Evolutionary conservation across 2,113 vertebrate genomes (phyloP).

Genomic region (Falco punctatus): DNA sequence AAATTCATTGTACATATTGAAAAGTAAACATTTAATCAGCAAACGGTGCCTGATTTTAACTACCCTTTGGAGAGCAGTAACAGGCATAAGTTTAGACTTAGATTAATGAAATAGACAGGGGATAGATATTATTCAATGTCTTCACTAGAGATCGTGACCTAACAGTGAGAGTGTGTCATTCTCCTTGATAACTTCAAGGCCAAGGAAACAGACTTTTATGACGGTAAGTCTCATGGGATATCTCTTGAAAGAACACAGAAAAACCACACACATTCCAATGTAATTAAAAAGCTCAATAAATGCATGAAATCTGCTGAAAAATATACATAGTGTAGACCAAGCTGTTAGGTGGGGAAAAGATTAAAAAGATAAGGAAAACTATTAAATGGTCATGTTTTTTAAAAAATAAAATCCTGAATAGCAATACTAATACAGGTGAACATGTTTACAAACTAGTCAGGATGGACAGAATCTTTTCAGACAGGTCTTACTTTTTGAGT

Average conservation of each 20-base stretch:
- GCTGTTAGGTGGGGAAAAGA: accelerated
- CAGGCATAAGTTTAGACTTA: neutral
- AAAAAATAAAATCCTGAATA: neutral
- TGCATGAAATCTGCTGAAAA: neutral
- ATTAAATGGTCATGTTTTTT: neutral
- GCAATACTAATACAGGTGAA: neutral
- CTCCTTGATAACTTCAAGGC: neutral
- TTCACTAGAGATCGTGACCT: neutral
- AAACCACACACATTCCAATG: neutral
- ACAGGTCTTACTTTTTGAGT: neutral
- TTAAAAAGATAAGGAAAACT: neutral
- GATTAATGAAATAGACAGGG: neutral
- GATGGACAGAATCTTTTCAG: neutral
- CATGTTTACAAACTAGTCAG: neutral
- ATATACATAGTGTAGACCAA: neutral
- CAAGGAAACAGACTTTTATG: neutral
- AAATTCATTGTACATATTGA: neutral
- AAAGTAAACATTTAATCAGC: neutral
- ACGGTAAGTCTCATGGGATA: neutral
- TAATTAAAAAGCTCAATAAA: neutral
- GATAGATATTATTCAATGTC: neutral
- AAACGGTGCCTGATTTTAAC: neutral
- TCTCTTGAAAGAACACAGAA: neutral
- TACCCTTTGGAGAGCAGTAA: neutral
- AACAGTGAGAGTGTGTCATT: neutral